These are phyloP conservation scores for Drosophila paranaensis DNA, from an alignment of 2,888 invertebrate species.

Conservation along the genomic window DNA sequence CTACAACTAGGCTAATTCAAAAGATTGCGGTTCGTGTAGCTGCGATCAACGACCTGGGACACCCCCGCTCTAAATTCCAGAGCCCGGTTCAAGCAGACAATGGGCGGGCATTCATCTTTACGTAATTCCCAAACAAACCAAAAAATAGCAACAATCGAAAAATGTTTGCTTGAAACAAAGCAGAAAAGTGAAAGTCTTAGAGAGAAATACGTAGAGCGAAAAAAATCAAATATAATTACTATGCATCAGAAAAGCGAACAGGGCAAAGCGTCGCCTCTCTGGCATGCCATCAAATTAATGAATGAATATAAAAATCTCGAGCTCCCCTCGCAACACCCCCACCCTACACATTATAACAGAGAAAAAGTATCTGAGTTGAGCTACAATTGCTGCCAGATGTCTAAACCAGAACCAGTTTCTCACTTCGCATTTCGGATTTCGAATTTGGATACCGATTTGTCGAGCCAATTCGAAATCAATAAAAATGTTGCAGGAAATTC, in stretches of 20 bases:
- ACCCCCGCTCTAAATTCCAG: conserved; percentile 64
- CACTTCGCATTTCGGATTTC: conserved; percentile 28
- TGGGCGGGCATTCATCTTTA: conserved; percentile 78
- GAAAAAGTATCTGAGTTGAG: conserved; percentile 39
- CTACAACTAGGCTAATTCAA: conserved; percentile 26
- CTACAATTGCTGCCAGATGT: conserved; percentile 66
- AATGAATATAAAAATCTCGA: conserved; percentile 57
- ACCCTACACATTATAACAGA: neutral
- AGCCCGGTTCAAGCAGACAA: conserved; percentile 46
- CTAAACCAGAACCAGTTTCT: conserved; percentile 72
- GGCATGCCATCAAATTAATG: conserved; percentile 63
- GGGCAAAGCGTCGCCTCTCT: conserved; percentile 19
- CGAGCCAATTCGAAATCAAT: conserved; percentile 67
- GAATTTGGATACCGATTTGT: conserved; percentile 11
- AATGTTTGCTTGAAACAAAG: conserved; percentile 71
- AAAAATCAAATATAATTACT: conserved; percentile 54
- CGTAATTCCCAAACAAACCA: conserved; percentile 66
- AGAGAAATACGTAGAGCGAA: conserved; percentile 17
- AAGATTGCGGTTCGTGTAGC: conserved; percentile 31
- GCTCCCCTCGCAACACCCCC: conserved; percentile 4
- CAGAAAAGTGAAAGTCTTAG: conserved; percentile 72
- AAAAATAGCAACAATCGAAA: conserved; percentile 23
- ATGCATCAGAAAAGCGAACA: conserved; percentile 51
- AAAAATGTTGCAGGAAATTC: conserved; percentile 67
- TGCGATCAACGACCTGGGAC: conserved; percentile 53